Base-by-base conservation (phyloP, 1,140 invertebrate genomes). In the Leptinotarsa undecemlineata region DNA sequence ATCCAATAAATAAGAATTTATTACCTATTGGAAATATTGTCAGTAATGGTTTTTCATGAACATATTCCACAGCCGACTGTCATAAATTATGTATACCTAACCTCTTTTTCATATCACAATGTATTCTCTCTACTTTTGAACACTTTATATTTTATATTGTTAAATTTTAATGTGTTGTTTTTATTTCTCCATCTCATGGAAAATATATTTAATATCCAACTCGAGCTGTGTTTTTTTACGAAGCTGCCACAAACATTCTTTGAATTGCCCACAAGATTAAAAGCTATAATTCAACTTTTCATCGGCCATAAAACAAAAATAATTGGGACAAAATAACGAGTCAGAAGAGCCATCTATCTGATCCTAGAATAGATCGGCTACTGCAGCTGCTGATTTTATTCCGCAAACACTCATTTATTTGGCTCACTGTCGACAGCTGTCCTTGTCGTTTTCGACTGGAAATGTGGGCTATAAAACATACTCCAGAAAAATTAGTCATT, bases 271-370 rank as follows among this genome's bases (percentile, higher is more conserved):
- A 19, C 64, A 66, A 75, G 70, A 75, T 75, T 68, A 76, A 62
- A 19, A 70, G 60, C 66, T 26, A 61, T 71, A 79, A 75, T 74
- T 76, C 77, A 68, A 79, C 75, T 77, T 78, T 79, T 81, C 75
- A 77, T 75, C 74, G 77, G 72, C 73, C 78, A 80, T 82, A 82
- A 82, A 81, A 81, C 75, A 78, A 78, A 80, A 82, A 81, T 82
- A 82, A 82, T 82, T 81, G 74, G 80, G 75, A 81, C 79, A 80
- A 79, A 79, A 78, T 81, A 81, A 82, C 80, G 76, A 78, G 76
- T 73, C 74, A 78, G 71, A 76, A 81, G 81, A 76, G 77, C 72
- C 74, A 82, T 82, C 78, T 77, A 79, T 82, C 79, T 81, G 76
- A 78, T 77, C 80, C 75, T 75, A 79, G 77, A 82, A 82, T 82